Evolutionary conservation across 2,888 invertebrate species (phyloP).

Genomic region (Muschampia plurimacula): DNA sequence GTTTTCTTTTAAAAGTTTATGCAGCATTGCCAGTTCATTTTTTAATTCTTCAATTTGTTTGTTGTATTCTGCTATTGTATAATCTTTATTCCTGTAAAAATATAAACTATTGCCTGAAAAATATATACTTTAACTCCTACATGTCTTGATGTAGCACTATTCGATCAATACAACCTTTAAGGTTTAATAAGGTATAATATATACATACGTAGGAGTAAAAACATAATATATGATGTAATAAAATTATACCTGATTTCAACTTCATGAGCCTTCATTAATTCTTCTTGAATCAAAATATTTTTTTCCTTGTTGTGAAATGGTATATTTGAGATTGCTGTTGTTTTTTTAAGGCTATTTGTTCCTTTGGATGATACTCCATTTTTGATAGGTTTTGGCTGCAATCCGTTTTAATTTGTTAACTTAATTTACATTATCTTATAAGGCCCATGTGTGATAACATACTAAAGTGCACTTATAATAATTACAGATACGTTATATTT

Average conservation of each 20-base stretch:
- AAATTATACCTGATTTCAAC: constrained; percentile 74
- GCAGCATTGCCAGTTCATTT: constrained; percentile 63
- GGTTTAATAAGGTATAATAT: too few relatives aligned
- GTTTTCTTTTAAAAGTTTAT: constrained; percentile 49
- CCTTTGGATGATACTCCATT: constrained; percentile 49
- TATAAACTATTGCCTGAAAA: constrained; percentile 4
- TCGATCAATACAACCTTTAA: too few relatives aligned
- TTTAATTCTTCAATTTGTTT: constrained; percentile 78
- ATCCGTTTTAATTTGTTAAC: constrained; percentile 28
- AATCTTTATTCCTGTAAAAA: constrained; percentile 74
- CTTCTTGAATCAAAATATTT: constrained; percentile 57
- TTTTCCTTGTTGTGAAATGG: constrained; percentile 48
- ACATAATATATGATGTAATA: not conserved
- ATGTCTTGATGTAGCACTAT: too few relatives aligned
- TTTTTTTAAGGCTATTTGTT: constrained; percentile 59
- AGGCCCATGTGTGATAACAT: not conserved
- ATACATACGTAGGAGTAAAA: not conserved
- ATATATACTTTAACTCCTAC: too few relatives aligned
- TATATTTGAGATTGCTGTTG: constrained; percentile 45
- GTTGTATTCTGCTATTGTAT: constrained; percentile 73
- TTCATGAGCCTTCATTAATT: constrained; percentile 74
- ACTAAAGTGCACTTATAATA: too few relatives aligned
- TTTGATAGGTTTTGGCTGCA: constrained; percentile 72
- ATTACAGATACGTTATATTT: too few relatives aligned
- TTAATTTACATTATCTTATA: not conserved